Evolutionary conservation across 2,888 invertebrate genomes (phyloP), one percentile per base, ranked within the genome.

Genomic region (Thymelicus lineola): DNA sequence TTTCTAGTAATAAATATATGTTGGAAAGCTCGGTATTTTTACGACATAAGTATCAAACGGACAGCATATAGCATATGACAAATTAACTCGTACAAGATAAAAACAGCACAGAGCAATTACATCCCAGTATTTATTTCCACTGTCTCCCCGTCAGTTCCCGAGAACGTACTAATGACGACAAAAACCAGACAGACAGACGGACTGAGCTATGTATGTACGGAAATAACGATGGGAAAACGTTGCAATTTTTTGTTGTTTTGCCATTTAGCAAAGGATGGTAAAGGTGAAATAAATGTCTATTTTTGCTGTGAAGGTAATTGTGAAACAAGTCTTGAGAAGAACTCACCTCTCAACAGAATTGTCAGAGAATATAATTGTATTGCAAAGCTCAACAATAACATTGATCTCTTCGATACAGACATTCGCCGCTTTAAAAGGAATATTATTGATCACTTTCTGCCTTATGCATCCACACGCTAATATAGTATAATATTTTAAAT

Each of bases 161-260:
- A 42, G 14, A 61, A 7, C 20, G 20, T 35, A 64, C 64, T 64
- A 55, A 64, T 64, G 64, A 55, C 42, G 53, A 42, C 64, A 64
- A 64, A 64, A 64, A 64, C 55, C 12, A 46, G 38, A 9, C 55
- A 55, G 55, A 64, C 63, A 20, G 63, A 20, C 62, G 14, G 10
- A 36, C 45, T 14, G 38, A 28, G 12, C 10, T 63, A 63, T 53
- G 64, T 64, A 45, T 46, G 60, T 61, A 46, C 60, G 46, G 60
- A 61, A 46, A 61, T 61, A 61, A 61, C 46, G 60, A 28, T 61
- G 60, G 60, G 28, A 45, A 61, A 61, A 61, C 46, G 28, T 45
- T 46, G 14, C 28, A 7, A 61, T 61, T 50, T 50, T 50, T 50
- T 50, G 48, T 9, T 7, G 12, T 50, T 15, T 17, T 50, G 17